These are phyloP conservation scores for Scleropages formosus DNA, from an alignment of 2,797 vertebrate species.

Conservation along the genomic window DNA sequence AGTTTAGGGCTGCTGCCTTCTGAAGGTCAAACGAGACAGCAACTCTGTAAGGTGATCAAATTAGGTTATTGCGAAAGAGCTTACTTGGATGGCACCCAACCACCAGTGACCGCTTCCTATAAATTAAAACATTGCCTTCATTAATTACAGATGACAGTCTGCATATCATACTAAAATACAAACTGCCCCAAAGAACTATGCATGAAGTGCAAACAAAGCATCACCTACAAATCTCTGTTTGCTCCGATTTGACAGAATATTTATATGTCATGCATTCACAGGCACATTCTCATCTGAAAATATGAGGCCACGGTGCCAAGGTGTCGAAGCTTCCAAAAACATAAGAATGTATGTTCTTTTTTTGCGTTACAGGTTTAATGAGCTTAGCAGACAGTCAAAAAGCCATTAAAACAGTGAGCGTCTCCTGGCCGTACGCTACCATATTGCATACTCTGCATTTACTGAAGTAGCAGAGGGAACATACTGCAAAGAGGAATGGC, in stretches of 20 bases:
- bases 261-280: background rate
- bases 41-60: background rate
- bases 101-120: background rate
- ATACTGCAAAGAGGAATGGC: background rate
- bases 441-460: background rate
- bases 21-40: constrained; percentile 28
- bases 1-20: background rate
- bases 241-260: background rate
- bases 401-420: background rate
- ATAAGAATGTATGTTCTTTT: background rate
- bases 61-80: background rate
- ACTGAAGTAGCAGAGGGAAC: background rate
- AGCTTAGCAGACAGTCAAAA: background rate
- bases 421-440: background rate
- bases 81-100: no score
- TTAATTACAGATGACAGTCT: background rate
- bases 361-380: background rate
- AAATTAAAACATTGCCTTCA: background rate
- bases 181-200: no score
- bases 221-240: no score
- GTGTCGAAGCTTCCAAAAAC: background rate
- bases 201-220: no score
- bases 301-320: background rate
- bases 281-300: background rate
- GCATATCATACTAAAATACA: no score